phyloP scores from a whole-genome alignment of 1,140 invertebrate species.

The Phymorhynchus buccinoides region DNA sequence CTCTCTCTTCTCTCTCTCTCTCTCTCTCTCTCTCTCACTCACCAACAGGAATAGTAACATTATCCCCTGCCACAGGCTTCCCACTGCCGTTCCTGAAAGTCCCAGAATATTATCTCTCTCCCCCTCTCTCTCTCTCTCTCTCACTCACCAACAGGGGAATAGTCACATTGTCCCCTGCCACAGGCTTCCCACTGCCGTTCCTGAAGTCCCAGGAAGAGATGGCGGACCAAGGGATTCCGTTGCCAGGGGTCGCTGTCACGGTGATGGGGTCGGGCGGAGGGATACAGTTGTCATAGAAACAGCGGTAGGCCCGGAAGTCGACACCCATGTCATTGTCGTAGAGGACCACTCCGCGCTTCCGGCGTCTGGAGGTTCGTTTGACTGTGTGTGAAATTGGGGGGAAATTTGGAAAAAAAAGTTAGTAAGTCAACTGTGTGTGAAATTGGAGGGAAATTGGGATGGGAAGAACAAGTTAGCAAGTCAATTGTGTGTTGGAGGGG shows the following conservation, averaged over 20 bases:
- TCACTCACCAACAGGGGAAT: conserved; percentile 61
- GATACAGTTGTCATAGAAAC: conserved; percentile 64
- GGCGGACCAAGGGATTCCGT: conserved; percentile 55
- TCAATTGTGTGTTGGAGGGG: no score
- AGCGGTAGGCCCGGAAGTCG: conserved; percentile 52
- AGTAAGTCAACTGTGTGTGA: no score
- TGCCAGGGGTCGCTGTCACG: conserved; percentile 42
- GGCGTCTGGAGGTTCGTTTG: conserved; percentile 30
- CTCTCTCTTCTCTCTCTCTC: no score
- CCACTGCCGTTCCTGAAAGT: no score
- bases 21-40: no score
- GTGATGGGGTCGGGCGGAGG: conserved; percentile 63
- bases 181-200: conserved; percentile 53
- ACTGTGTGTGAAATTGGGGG: no score
- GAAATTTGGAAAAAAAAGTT: conserved; percentile 7
- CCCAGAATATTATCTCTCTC: no score
- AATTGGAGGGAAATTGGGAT: no score
- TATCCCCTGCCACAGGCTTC: no score
- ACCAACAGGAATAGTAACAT: no score
- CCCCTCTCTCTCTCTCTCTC: no score
- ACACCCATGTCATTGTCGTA: conserved; percentile 40
- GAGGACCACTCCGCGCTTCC: conserved; percentile 38
- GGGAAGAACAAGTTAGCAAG: no score
- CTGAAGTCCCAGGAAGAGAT: conserved; percentile 54
- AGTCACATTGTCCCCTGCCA: conserved; percentile 56